Base-by-base conservation (phyloP, 2,888 invertebrate genomes). In the Altica lythri region DNA sequence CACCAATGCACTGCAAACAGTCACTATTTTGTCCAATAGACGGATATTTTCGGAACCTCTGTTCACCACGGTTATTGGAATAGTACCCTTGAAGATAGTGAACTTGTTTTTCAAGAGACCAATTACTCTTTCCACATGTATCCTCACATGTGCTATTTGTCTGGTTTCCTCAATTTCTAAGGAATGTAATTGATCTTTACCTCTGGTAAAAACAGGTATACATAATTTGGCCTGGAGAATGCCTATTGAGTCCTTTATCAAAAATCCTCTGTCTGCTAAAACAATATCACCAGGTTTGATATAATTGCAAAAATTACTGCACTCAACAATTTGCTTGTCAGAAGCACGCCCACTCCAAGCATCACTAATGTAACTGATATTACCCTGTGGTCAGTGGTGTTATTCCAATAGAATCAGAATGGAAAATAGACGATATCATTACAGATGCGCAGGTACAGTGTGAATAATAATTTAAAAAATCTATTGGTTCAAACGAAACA, bases 341-440 rank as follows among this genome's bases (percentile, higher is more conserved):
- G 46, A 52, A 32, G 46, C 16, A 22, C 52, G 38, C 30, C 52
- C 52, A 37, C 29, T 38, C 45, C 45, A 46, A 42, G 40, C 40
- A 8, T 44, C 13, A 45, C 52, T 52, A 10, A 46, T 45, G 19
- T 40, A 46, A 30, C 30, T 30, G 6, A 52, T 38, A 13, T 45
- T 47, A 4, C 55, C 58, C 32, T 55, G 54, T 14, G 57, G 46
- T 8, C 32, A 51, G 54, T 14, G 57, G 46, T 8, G 58, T 59
- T 8, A 57, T 60, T 6, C 53, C 58, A 49, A 60, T 59, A 40
- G n/a, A n/a, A n/a, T n/a, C n/a, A n/a, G n/a, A n/a, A n/a, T n/a
- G n/a, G n/a, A n/a, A n/a, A n/a, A n/a, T n/a, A n/a, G n/a, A n/a
- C n/a, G n/a, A n/a, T n/a, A n/a, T n/a, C n/a, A n/a, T n/a, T n/a